Evolutionary conservation across 30 jellyfish, hydroid and myxozoan genomes (phyloP).

Genomic region (Turritopsis rubra): DNA sequence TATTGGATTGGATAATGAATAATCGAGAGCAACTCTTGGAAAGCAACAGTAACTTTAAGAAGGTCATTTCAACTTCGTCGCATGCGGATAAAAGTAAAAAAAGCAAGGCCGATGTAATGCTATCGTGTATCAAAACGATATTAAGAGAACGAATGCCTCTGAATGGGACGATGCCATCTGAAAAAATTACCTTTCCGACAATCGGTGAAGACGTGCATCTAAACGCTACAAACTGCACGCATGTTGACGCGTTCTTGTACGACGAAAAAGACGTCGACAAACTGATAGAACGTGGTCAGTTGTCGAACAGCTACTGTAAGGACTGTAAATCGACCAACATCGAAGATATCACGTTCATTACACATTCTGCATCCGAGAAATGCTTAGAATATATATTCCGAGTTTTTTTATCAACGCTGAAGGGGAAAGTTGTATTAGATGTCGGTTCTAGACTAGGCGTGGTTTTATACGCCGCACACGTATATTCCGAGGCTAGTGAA

Average conservation of each 20-base stretch:
- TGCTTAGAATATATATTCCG: constrained; percentile 31
- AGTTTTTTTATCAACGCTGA: constrained; percentile 18
- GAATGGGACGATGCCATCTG: constrained; percentile 6
- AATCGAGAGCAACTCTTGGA: background rate
- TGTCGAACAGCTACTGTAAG: constrained; percentile 36
- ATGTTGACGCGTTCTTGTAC: constrained; percentile 50
- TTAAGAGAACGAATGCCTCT: constrained; percentile 2
- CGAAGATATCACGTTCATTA: constrained; percentile 24
- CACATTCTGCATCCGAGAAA: constrained; percentile 46
- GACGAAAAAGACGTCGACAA: constrained; percentile 46
- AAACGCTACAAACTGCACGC: constrained; percentile 14
- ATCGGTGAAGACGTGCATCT: constrained; percentile 20
- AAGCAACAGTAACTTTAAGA: background rate
- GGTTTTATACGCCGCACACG: constrained; percentile 56
- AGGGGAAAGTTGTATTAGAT: constrained; percentile 33
- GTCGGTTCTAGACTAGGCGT: constrained; percentile 61
- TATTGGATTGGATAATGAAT: background rate
- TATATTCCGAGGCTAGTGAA: constrained; percentile 15
- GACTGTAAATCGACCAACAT: constrained; percentile 30
- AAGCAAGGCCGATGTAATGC: constrained; percentile 13
- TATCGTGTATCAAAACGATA: constrained; percentile 19
- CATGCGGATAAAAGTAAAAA: background rate
- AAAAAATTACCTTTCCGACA: constrained; percentile 16
- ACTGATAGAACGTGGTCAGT: constrained; percentile 40
- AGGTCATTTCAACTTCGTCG: background rate